Evolutionary conservation across 2,888 invertebrate species (phyloP), one percentile per base, ranked within the genome.

Genomic region (Epistrophella euchroma): DNA sequence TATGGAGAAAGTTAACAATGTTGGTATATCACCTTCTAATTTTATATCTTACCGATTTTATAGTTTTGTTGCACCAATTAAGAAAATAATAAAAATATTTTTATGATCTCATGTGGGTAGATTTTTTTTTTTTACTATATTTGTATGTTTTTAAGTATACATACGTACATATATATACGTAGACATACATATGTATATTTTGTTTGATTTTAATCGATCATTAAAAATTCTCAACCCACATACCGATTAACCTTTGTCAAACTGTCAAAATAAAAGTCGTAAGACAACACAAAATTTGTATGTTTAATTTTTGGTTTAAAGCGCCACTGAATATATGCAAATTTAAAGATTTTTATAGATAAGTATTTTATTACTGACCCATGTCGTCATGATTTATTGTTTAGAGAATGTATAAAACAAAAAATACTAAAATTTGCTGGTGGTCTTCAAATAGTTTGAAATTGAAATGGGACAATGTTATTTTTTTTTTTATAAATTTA

Each of bases 211-310:
- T 43, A 80, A 80, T 73, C 35, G 50, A 43, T 25, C 13, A 9
- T 50, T 28, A 58, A 60, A 76, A 60, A 73, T 62, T 68, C 58
- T 9, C 17, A 75, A 43, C 71, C 71, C 56, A 55, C 13, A 40
- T 22, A 43, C 1, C 76, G 64, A 22, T 72, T 35, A 60, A 72
- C 72, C 66, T 17, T 72, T 76, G 71, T 72, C 76, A 68, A 76
- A 72, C 17, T 50, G 76, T 82, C 64, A 77, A 55, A 66, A 55
- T 55, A 40, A 43, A n/a, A 11, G 22, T 28, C 62, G 25, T 45
- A 60, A 22, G 6, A 62, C 62, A 60, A 40, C 13, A 43, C 10
- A 25, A 28, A 17, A 25, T n/a, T 28, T 43, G n/a, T 43, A 17
- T 43, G 43, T 62, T 43, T 17, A 55, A 4, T 56, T 22, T 62